Evolutionary conservation across 2,888 invertebrate species (phyloP).

Genomic region (Crematogaster levior): DNA sequence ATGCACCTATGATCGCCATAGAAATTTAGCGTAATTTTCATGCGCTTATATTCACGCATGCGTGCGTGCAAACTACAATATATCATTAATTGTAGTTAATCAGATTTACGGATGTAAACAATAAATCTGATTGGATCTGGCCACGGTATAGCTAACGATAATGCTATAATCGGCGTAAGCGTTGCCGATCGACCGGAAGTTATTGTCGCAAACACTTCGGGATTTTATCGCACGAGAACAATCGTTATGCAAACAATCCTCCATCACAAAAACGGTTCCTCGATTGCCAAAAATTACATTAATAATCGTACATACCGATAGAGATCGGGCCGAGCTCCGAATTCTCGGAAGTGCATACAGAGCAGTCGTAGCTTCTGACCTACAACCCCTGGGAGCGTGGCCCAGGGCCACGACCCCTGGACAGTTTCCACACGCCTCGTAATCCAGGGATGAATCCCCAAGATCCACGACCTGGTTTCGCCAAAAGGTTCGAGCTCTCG

Average conservation of each 20-base stretch:
- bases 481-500: constrained; percentile 61
- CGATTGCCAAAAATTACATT: neutral
- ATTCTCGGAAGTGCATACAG: constrained; percentile 44
- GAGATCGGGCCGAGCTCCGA: constrained; percentile 1
- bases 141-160: constrained; percentile 62
- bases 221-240: constrained; percentile 30
- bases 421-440: constrained; percentile 71
- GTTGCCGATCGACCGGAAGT: constrained; percentile 59
- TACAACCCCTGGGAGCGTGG: constrained; percentile 68
- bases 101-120: constrained; percentile 72
- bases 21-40: constrained; percentile 33
- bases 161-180: constrained; percentile 67
- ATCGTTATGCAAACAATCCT: constrained; percentile 10
- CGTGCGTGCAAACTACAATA: constrained; percentile 47
- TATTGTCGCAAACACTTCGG: constrained; percentile 34
- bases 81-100: constrained; percentile 73
- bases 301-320: neutral
- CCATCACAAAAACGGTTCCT: neutral
- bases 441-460: constrained; percentile 74
- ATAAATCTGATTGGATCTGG: constrained; percentile 71
- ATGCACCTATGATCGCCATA: neutral
- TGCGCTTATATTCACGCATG: constrained; percentile 18
- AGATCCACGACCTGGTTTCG: constrained; percentile 73
- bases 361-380: constrained; percentile 69
- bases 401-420: constrained; percentile 65